These are phyloP conservation scores for Mythimna loreyi DNA, from an alignment of 2,888 invertebrate genomes.

Conservation along the genomic window DNA sequence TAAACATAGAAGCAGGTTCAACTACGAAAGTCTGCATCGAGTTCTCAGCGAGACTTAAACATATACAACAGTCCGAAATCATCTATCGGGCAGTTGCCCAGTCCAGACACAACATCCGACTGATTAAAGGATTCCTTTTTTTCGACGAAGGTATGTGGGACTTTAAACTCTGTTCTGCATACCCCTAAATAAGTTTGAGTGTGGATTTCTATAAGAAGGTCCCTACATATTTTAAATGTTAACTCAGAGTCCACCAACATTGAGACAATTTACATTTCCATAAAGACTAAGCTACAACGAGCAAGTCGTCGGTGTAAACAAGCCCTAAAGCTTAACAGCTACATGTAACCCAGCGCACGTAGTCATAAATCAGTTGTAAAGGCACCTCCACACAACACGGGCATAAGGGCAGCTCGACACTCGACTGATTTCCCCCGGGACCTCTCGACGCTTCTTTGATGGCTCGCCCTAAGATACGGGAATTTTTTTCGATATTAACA, in stretches of 20 bases:
- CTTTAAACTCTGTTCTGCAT: too few relatives aligned
- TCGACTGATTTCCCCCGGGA: constrained; percentile 68
- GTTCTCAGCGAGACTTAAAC: too few relatives aligned
- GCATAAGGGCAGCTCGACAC: constrained; percentile 55
- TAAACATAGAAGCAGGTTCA: too few relatives aligned
- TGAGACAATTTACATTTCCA: not conserved
- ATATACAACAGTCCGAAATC: too few relatives aligned
- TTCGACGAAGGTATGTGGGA: too few relatives aligned
- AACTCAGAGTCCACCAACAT: not conserved
- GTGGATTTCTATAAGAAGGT: too few relatives aligned
- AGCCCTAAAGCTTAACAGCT: constrained; percentile 32
- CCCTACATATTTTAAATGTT: too few relatives aligned
- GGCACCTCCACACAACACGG: constrained; percentile 47
- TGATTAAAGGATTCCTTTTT: too few relatives aligned
- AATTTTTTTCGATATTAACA: constrained; percentile 58
- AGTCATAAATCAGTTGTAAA: constrained; percentile 61
- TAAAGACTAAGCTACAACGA: constrained; percentile 6
- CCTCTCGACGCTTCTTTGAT: constrained; percentile 46
- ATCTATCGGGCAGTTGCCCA: too few relatives aligned
- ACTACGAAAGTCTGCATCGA: too few relatives aligned
- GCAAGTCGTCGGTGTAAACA: not conserved
- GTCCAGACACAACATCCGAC: too few relatives aligned
- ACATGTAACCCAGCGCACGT: constrained; percentile 31
- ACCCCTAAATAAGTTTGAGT: too few relatives aligned
- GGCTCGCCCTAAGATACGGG: constrained; percentile 55